Percentiles rank a stretch among this genome's conserved stretches.
Conservation (phyloP, 2,888 invertebrate species). For the Globia sparganii region DNA sequence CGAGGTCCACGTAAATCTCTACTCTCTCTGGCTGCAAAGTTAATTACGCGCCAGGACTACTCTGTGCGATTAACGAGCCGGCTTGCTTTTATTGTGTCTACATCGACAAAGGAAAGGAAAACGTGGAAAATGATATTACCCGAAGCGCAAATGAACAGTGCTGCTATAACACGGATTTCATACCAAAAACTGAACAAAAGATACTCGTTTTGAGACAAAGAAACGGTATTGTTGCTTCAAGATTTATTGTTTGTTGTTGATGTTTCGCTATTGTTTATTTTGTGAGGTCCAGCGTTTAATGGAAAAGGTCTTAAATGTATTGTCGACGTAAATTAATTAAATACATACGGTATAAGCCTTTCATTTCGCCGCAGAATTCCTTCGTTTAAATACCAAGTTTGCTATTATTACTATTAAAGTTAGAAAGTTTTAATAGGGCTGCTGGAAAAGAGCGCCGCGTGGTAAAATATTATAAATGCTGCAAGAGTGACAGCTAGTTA, state of each 20-base stretch:
- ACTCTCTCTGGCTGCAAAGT: slow-evolving; percentile 86
- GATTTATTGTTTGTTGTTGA: slow-evolving; percentile 37
- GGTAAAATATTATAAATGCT: slow-evolving; percentile 33
- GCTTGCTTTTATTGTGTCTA: slow-evolving; percentile 87
- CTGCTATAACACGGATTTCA: slow-evolving; percentile 50
- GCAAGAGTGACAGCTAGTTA: slow-evolving; percentile 33
- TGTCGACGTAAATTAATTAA: slow-evolving; percentile 35
- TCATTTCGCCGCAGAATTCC: slow-evolving; percentile 37
- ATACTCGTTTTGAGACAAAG: slow-evolving; percentile 41
- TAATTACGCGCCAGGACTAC: slow-evolving; percentile 86
- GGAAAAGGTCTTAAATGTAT: slow-evolving; percentile 33
- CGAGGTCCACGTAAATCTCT: slow-evolving; percentile 89
- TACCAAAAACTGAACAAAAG: slow-evolving; percentile 58
- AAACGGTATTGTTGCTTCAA: slow-evolving; percentile 31
- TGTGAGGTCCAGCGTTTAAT: slow-evolving; percentile 24
- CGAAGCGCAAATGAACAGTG: slow-evolving; percentile 68
- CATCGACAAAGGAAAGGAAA: slow-evolving; percentile 81
- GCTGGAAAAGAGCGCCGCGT: not conserved
- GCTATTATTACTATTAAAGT: slow-evolving; percentile 11
- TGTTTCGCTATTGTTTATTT: slow-evolving; percentile 31
- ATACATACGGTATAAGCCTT: slow-evolving; percentile 24
- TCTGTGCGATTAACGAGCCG: slow-evolving; percentile 86
- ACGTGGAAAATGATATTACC: slow-evolving; percentile 80
- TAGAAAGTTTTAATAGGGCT: slow-evolving; percentile 37
- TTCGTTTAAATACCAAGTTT: slow-evolving; percentile 21